Evolutionary conservation across 1,140 invertebrate genomes (phyloP).

Genomic region (Periplaneta americana): DNA sequence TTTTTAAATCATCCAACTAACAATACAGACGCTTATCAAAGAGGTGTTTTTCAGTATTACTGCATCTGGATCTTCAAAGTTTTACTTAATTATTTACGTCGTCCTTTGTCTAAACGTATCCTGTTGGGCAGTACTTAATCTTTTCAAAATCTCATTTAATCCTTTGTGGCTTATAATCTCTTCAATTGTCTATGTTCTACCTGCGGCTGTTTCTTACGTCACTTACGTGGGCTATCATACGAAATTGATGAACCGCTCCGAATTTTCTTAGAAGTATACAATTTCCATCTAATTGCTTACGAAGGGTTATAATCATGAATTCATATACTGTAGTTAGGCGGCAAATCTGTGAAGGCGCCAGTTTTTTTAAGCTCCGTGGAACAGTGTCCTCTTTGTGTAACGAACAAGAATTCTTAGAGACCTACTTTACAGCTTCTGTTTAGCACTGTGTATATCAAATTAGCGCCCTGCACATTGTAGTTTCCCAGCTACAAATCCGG

Average conservation of each 20-base stretch:
- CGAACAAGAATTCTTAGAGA: neutral
- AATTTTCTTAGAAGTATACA: neutral
- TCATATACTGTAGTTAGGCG: neutral
- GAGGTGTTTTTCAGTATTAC: no score
- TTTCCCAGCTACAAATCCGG: no score
- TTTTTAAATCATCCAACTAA: no score
- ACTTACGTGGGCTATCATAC: neutral
- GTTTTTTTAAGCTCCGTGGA: neutral
- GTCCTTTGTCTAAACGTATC: no score
- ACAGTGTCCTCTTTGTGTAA: neutral
- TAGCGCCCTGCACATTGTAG: no score
- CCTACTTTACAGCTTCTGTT: neutral
- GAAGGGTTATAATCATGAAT: neutral
- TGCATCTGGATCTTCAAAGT: no score
- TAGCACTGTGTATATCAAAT: neutral
- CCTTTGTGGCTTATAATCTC: neutral
- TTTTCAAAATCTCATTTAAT: neutral
- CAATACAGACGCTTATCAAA: no score
- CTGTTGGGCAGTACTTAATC: no score
- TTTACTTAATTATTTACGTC: no score
- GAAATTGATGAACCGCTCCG: neutral
- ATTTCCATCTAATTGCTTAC: neutral
- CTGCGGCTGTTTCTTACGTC: neutral
- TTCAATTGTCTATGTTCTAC: neutral
- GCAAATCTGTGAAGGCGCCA: neutral